Evolutionary conservation across 1,140 invertebrate species (phyloP).

Genomic region (Dendroctonus ponderosae): DNA sequence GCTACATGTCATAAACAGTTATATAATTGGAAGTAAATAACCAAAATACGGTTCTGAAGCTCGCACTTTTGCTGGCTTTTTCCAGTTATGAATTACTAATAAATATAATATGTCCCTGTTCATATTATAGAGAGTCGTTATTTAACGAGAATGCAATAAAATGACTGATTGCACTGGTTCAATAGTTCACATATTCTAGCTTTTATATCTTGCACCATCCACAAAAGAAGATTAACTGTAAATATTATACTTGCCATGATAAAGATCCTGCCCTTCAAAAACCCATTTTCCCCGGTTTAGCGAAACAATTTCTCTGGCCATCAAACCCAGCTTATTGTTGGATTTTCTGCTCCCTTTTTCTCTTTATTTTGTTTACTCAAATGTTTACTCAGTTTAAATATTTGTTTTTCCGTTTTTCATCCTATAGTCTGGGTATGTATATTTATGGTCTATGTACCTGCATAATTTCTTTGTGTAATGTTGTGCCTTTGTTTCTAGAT

Average conservation of each 20-base stretch:
- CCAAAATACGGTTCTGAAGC: too few relatives aligned
- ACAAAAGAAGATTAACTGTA: conserved; percentile 9
- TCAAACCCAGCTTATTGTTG: conserved; percentile 15
- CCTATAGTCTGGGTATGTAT: conserved; percentile 9
- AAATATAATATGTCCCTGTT: too few relatives aligned
- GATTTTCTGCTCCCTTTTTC: conserved; percentile 23
- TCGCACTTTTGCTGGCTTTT: too few relatives aligned
- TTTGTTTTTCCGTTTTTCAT: conserved; percentile 19
- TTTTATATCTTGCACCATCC: not conserved
- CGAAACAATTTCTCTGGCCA: conserved; percentile 17
- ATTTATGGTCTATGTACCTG: conserved; percentile 20
- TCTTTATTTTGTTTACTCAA: conserved; percentile 22
- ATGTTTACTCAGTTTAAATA: conserved; percentile 13
- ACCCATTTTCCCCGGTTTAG: conserved; percentile 10
- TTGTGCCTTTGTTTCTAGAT: conserved; percentile 17
- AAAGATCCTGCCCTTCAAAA: conserved; percentile 12
- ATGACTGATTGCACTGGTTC: too few relatives aligned
- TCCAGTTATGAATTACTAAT: too few relatives aligned
- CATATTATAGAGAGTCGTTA: too few relatives aligned
- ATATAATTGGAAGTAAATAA: too few relatives aligned
- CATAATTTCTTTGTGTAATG: conserved; percentile 22
- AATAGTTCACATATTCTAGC: too few relatives aligned
- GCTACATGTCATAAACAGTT: too few relatives aligned
- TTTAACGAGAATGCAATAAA: too few relatives aligned
- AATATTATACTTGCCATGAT: conserved; percentile 11